phyloP scores from a whole-genome alignment of 2,797 vertebrate species.

The Miichthys miiuy region DNA sequence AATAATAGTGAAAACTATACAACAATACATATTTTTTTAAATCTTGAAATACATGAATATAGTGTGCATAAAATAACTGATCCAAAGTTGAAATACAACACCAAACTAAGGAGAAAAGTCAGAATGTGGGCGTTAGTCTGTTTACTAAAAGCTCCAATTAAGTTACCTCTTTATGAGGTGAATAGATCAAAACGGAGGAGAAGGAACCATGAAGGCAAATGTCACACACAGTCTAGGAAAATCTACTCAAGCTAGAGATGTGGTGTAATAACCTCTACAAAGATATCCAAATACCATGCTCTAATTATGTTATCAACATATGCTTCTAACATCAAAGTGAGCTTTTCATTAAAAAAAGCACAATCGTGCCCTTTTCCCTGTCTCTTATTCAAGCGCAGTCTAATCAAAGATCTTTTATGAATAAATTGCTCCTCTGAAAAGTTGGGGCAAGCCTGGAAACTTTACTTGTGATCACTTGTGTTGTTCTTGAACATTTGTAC shows the following conservation, averaged over 20 bases:
- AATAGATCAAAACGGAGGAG: constrained; percentile 57
- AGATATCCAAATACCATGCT: constrained; percentile 68
- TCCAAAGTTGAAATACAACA: constrained; percentile 25
- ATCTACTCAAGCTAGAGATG: constrained; percentile 52
- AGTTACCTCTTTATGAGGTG: constrained; percentile 57
- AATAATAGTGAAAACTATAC: background rate
- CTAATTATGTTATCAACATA: constrained; percentile 69
- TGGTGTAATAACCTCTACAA: constrained; percentile 65
- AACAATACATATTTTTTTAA: background rate
- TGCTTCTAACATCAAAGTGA: constrained; percentile 64
- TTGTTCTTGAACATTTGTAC: constrained; percentile 17
- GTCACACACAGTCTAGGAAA: constrained; percentile 56
- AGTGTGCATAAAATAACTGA: constrained; percentile 15
- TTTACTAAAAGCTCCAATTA: constrained; percentile 68
- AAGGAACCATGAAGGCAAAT: constrained; percentile 67
- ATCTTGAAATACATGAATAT: constrained; percentile 9
- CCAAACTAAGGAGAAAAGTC: constrained; percentile 22
- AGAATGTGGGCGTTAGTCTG: constrained; percentile 50
- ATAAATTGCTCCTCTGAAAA: constrained; percentile 36
- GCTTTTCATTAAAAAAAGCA: constrained; percentile 53
- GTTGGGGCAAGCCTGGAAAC: constrained; percentile 38
- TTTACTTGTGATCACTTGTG: constrained; percentile 27
- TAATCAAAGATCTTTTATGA: constrained; percentile 53
- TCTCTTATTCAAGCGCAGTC: constrained; percentile 40
- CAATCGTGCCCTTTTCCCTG: constrained; percentile 55